These are phyloP conservation scores for Falco peregrinus DNA, from an alignment of 2,797 vertebrate genomes.

Conservation along the genomic window DNA sequence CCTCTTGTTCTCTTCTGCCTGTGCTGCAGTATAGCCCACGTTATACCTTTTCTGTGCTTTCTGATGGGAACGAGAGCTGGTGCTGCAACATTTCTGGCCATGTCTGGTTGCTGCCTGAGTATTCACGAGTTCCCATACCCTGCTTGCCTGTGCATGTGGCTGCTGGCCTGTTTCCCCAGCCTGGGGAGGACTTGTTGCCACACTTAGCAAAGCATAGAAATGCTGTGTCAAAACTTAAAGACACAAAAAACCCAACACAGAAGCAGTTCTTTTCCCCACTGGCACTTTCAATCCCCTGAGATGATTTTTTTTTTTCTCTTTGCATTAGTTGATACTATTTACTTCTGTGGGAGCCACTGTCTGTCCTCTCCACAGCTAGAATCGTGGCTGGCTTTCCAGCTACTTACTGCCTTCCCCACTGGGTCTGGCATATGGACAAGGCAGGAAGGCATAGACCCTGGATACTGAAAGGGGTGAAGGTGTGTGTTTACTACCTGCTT, in stretches of 20 bases:
- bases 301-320: not conserved
- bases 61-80: not conserved
- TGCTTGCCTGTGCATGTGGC: accelerated
- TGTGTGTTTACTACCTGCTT: not conserved
- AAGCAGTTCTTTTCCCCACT: not conserved
- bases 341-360: not conserved
- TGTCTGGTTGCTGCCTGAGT: not conserved
- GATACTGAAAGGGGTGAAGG: not conserved
- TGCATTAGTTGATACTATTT: not conserved
- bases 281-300: not conserved
- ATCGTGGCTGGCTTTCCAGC: not conserved
- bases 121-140: not conserved
- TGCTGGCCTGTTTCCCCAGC: not conserved
- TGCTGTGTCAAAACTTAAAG: not conserved
- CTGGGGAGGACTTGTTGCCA: not conserved
- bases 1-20: not conserved
- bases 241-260: not conserved
- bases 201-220: not conserved
- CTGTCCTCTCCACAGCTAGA: not conserved
- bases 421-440: not conserved
- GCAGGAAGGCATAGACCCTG: not conserved
- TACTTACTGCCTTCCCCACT: not conserved
- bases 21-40: not conserved
- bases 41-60: not conserved
- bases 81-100: accelerated